A percentile compares a stretch with the other conserved stretches of the same genome.
phyloP scores from a whole-genome alignment of 2,113 vertebrate species.

The Eira barbara region DNA sequence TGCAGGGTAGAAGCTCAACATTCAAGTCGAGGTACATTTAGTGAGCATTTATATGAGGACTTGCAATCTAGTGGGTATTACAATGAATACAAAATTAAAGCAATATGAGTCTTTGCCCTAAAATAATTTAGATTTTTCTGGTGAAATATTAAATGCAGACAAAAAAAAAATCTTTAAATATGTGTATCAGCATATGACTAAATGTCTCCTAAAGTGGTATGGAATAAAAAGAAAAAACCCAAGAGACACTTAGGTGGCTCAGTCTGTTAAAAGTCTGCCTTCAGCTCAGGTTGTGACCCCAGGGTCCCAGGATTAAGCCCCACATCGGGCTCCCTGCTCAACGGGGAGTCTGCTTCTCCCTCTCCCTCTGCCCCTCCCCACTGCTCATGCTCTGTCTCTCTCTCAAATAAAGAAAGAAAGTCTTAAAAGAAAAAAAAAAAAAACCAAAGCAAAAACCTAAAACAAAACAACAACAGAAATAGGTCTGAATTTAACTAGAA shows the following conservation, averaged over 20 bases:
- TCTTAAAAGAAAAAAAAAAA: background rate
- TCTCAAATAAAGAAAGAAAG: too few relatives aligned
- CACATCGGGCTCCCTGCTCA: too few relatives aligned
- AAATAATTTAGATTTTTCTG: background rate
- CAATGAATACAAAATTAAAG: background rate
- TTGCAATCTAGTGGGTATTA: too few relatives aligned
- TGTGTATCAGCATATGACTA: background rate
- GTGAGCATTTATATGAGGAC: background rate
- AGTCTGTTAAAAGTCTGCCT: background rate
- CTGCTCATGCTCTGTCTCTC: too few relatives aligned
- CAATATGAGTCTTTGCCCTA: background rate
- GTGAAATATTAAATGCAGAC: background rate
- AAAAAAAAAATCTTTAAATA: background rate
- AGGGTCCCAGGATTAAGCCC: too few relatives aligned
- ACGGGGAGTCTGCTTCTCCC: too few relatives aligned
- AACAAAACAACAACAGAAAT: background rate
- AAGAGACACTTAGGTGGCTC: background rate
- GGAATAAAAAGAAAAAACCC: background rate
- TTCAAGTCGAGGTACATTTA: background rate
- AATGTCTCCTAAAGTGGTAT: background rate
- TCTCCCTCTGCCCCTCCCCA: too few relatives aligned
- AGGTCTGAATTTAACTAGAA: background rate
- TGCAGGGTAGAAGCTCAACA: background rate
- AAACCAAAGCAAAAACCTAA: background rate
- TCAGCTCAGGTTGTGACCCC: background rate